Percentiles rank a stretch among this genome's conserved stretches.
These are phyloP conservation scores for Melanotaenia pygmaea DNA, from an alignment of 2,797 vertebrate species.

Conservation along the genomic window DNA sequence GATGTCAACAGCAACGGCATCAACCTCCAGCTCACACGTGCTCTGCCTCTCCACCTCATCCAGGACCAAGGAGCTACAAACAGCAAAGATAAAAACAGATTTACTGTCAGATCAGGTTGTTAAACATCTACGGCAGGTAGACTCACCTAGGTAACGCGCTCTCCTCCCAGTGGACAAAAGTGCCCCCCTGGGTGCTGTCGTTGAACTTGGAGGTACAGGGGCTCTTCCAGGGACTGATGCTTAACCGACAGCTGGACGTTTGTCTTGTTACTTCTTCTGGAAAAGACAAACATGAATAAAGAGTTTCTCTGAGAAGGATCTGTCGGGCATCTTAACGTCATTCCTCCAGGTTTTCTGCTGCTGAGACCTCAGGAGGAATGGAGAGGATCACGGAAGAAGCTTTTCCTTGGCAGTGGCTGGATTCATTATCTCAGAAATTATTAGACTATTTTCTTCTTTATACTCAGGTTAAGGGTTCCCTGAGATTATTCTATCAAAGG, in stretches of 20 bases:
- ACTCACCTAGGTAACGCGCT: conserved; percentile 91
- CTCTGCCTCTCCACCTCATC: conserved; percentile 91
- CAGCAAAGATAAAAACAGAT: background rate
- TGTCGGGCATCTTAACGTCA: background rate
- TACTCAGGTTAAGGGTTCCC: no score
- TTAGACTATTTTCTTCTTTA: no score
- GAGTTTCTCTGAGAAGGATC: background rate
- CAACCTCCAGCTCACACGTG: conserved; percentile 97
- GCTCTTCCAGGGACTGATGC: conserved; percentile 67
- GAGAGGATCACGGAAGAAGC: background rate
- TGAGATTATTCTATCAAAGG: background rate
- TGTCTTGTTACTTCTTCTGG: conserved; percentile 36
- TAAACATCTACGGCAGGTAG: background rate
- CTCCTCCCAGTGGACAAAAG: conserved; percentile 89
- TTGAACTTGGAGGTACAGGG: conserved; percentile 77
- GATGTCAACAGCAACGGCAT: conserved; percentile 95
- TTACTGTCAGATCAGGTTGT: background rate
- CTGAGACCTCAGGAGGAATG: background rate
- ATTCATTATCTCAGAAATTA: background rate
- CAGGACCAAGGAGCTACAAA: conserved; percentile 89
- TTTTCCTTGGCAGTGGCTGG: no score
- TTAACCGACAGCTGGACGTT: conserved; percentile 27
- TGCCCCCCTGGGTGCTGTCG: conserved; percentile 79
- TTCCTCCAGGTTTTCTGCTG: background rate
- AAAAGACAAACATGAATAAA: conserved; percentile 26